Conservation (phyloP, 2,797 vertebrate genomes). For the Siniperca obscura region DNA sequence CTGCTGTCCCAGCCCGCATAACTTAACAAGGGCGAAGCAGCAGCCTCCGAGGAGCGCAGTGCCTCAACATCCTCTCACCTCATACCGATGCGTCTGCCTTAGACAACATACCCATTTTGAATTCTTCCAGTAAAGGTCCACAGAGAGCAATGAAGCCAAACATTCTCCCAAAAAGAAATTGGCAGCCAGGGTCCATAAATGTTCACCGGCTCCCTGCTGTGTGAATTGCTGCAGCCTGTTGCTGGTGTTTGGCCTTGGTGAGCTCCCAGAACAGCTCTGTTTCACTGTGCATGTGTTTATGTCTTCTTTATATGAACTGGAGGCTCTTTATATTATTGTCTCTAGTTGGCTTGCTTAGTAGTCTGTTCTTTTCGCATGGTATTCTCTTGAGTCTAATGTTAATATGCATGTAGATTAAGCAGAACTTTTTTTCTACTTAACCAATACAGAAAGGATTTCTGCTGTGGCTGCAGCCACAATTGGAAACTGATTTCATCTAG, state of each 20-base stretch:
- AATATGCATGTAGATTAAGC: slow-evolving; percentile 24
- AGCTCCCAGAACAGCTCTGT: slow-evolving; percentile 39
- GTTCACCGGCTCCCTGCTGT: slow-evolving; percentile 36
- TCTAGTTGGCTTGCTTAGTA: slow-evolving; percentile 24
- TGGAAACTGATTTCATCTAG: slow-evolving; percentile 42
- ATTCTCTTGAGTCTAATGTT: slow-evolving; percentile 38
- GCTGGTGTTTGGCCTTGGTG: slow-evolving; percentile 47
- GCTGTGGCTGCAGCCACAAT: slow-evolving; percentile 13
- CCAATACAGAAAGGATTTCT: slow-evolving; percentile 22
- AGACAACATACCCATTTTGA: slow-evolving; percentile 36
- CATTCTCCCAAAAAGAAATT: slow-evolving; percentile 48
- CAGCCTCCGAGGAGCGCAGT: slow-evolving; percentile 10
- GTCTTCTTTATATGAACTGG: slow-evolving; percentile 44
- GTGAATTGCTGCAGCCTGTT: slow-evolving; percentile 43
- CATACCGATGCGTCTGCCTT: slow-evolving; percentile 7
- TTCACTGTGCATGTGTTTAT: slow-evolving; percentile 30
- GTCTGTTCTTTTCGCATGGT: slow-evolving; percentile 33
- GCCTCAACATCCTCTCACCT: slow-evolving; percentile 27
- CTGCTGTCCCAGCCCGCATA: neutral
- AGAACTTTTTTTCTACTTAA: slow-evolving; percentile 24
- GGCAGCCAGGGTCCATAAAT: slow-evolving; percentile 46
- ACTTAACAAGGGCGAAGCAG: slow-evolving; percentile 41
- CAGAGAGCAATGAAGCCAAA: slow-evolving; percentile 60
- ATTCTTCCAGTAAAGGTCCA: slow-evolving; percentile 46
- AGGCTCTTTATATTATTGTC: slow-evolving; percentile 41